Evolutionary conservation across 2,797 vertebrate genomes (phyloP).

Genomic region (Loris lydekkerianus): DNA sequence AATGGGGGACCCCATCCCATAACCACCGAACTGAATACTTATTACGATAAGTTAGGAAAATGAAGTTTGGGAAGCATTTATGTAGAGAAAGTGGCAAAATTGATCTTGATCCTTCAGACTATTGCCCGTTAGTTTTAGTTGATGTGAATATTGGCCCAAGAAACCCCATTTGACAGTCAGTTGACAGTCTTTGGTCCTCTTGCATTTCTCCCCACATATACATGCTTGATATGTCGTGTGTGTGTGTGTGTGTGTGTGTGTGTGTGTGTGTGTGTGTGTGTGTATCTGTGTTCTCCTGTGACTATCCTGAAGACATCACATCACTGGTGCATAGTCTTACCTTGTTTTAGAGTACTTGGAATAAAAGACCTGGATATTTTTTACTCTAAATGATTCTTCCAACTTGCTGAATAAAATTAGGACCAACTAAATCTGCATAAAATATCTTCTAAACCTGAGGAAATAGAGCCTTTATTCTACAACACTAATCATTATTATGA

Average conservation of each 20-base stretch:
- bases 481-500: neutral
- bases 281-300: neutral
- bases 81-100: neutral
- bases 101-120: neutral
- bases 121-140: neutral
- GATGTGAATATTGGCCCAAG: neutral
- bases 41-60: neutral
- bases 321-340: neutral
- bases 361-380: neutral
- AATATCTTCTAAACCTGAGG: neutral
- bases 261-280: neutral
- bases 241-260: neutral
- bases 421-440: neutral
- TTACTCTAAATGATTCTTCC: neutral
- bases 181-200: neutral
- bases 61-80: neutral
- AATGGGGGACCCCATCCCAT: neutral
- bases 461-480: neutral
- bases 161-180: neutral
- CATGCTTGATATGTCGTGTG: neutral
- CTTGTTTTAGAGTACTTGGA: neutral
- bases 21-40: neutral
- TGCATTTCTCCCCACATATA: neutral
- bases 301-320: neutral
- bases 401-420: neutral